Evolutionary conservation across 1,140 invertebrate species (phyloP).

Genomic region (Acromyrmex heyeri): DNA sequence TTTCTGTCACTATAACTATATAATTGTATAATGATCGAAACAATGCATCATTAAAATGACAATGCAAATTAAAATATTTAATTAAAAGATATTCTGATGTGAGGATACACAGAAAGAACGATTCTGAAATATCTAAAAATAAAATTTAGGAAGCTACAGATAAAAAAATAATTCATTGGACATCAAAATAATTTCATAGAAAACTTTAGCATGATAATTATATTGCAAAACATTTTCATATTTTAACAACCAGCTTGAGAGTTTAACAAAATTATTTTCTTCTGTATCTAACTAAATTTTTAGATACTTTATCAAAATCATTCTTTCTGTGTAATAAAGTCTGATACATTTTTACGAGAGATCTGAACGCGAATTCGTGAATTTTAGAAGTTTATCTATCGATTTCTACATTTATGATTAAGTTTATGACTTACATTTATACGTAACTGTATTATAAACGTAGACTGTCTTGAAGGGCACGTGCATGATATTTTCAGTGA

Average conservation of each 20-base stretch:
- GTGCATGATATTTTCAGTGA: neutral
- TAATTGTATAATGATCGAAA: neutral
- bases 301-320: no score
- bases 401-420: conserved; percentile 23
- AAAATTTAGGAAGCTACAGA: no score
- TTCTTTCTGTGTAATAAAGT: no score
- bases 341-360: neutral
- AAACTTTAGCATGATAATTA: no score
- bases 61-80: neutral
- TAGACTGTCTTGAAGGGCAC: conserved; percentile 17
- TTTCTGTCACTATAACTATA: neutral
- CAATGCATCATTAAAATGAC: neutral
- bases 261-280: no score
- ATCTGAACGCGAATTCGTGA: no score
- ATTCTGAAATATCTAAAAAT: no score
- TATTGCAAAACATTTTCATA: no score
- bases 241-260: no score
- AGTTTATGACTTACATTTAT: conserved; percentile 6
- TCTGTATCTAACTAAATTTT: no score
- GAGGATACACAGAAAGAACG: neutral
- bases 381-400: neutral
- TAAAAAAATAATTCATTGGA: no score
- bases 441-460: conserved; percentile 10
- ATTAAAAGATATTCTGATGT: neutral
- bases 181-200: no score